Conservation (phyloP, 2,113 vertebrate species). For the Misgurnus mizolepis region DNA sequence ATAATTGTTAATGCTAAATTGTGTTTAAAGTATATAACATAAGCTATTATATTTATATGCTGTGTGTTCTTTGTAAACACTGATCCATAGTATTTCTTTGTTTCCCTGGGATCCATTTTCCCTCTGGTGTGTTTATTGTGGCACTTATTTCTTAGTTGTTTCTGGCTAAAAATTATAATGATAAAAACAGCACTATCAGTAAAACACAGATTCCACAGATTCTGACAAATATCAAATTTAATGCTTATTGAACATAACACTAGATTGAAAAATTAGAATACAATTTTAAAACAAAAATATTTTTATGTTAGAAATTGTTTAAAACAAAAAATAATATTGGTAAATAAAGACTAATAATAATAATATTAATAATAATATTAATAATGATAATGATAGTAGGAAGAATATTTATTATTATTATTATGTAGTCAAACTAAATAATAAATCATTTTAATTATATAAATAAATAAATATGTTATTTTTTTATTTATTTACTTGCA, state of each 20-base stretch:
- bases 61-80: no score
- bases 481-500: not conserved
- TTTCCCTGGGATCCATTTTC: no score
- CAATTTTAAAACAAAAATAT: not conserved
- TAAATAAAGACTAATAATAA: slow-evolving; percentile 10
- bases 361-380: slow-evolving; percentile 21
- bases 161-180: not conserved
- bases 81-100: no score
- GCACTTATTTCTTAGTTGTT: not conserved
- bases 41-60: no score
- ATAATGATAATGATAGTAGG: no score
- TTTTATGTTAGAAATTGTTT: no score
- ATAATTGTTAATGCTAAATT: not conserved
- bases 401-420: not conserved
- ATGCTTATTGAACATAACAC: not conserved
- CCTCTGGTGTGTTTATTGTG: not conserved
- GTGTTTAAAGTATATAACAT: no score
- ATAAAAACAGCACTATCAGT: no score
- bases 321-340: no score
- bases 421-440: not conserved
- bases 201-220: not conserved
- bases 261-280: not conserved
- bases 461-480: slow-evolving; percentile 6
- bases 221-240: not conserved
- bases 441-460: slow-evolving; percentile 13